Evolutionary conservation across 2,888 invertebrate species (phyloP).

Genomic region (Masnerella sp.): DNA sequence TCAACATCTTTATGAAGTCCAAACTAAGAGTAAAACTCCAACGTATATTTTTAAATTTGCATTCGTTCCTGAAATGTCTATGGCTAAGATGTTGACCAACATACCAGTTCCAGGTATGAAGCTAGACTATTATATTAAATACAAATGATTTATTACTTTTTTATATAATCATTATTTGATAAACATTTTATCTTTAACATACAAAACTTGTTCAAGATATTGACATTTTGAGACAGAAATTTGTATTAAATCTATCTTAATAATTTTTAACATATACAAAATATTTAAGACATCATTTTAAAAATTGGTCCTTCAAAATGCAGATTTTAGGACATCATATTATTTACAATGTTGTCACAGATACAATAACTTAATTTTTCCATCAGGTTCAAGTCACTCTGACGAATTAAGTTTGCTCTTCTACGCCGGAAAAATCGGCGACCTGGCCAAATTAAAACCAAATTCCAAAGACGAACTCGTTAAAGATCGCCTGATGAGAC

Average conservation of each 20-base stretch:
- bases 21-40: constrained; percentile 3
- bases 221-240: too few relatives aligned
- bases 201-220: too few relatives aligned
- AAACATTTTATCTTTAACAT: too few relatives aligned
- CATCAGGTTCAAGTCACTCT: constrained; percentile 24
- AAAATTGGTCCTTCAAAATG: too few relatives aligned
- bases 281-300: too few relatives aligned
- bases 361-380: neutral
- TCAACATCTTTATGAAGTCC: constrained; percentile 23
- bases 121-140: neutral
- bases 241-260: too few relatives aligned
- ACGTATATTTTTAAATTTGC: constrained; percentile 37
- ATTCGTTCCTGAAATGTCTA: constrained; percentile 10
- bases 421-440: neutral
- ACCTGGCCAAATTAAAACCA: constrained; percentile 11
- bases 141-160: neutral
- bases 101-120: neutral
- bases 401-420: constrained; percentile 16
- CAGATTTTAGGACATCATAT: too few relatives aligned
- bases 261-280: too few relatives aligned
- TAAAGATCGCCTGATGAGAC: constrained; percentile 64
- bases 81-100: neutral
- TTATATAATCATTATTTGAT: neutral
- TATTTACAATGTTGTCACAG: too few relatives aligned
- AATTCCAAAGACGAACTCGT: constrained; percentile 65